Conservation (phyloP, 2,888 invertebrate genomes). For the Thysanoteuthis rhombus region DNA sequence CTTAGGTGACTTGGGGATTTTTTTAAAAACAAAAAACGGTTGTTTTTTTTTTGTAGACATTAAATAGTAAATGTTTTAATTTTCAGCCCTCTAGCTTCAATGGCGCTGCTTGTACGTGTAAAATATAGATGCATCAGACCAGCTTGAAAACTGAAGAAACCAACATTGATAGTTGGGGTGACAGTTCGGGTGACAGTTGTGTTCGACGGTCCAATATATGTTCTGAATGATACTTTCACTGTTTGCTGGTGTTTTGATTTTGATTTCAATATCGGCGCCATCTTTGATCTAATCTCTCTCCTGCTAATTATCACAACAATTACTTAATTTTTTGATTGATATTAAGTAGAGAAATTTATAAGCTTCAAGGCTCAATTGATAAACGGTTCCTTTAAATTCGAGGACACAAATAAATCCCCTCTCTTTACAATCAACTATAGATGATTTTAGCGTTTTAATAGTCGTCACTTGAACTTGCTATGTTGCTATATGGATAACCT, state of each 20-base stretch:
- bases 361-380: neutral
- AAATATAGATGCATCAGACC: too few species aligned
- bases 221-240: neutral
- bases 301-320: neutral
- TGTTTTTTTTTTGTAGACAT: too few species aligned
- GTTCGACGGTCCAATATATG: neutral
- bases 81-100: too few species aligned
- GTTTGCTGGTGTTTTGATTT: neutral
- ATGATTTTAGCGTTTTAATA: neutral
- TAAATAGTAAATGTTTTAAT: too few species aligned
- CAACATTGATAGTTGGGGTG: too few species aligned
- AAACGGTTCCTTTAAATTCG: neutral
- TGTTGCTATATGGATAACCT: neutral
- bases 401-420: neutral
- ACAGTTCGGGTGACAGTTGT: too few species aligned
- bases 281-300: neutral
- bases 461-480: neutral
- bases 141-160: too few species aligned
- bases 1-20: too few species aligned
- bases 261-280: neutral
- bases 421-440: neutral
- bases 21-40: too few species aligned
- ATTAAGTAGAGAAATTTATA: neutral
- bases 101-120: too few species aligned
- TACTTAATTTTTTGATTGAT: neutral